These are phyloP conservation scores for Ibidorhyncha struthersii DNA, from an alignment of 2,113 vertebrate species.

Conservation along the genomic window DNA sequence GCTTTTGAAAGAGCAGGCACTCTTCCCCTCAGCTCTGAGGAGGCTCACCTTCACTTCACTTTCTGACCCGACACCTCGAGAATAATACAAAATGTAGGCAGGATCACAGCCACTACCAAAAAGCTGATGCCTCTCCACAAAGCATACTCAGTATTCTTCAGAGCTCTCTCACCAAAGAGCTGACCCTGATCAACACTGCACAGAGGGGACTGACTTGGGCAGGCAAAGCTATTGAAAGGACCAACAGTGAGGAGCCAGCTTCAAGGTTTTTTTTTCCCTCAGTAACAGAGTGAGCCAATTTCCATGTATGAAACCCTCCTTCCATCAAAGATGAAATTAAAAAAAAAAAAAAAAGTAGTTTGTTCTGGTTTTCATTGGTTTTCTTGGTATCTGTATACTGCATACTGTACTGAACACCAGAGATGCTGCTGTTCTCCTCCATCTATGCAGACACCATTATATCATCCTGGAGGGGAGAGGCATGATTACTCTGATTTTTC, in stretches of 20 bases:
- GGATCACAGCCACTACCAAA: neutral
- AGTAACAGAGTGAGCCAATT: neutral
- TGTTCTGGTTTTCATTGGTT: neutral
- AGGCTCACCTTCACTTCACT: neutral
- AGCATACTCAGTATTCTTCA: neutral
- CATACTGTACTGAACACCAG: neutral
- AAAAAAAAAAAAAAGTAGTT: neutral
- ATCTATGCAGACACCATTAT: neutral
- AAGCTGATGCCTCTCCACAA: neutral
- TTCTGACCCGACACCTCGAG: neutral
- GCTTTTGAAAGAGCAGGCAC: neutral
- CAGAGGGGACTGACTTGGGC: neutral
- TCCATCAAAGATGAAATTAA: neutral
- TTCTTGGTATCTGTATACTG: neutral
- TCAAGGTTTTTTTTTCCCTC: neutral
- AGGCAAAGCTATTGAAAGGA: neutral
- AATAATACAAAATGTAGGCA: accelerated
- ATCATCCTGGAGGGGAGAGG: conserved; percentile 16
- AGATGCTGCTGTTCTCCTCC: neutral
- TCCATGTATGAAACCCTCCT: neutral
- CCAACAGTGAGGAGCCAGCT: neutral
- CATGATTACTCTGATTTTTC: conserved; percentile 23
- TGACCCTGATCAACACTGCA: neutral
- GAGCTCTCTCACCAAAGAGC: neutral
- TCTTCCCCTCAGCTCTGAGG: neutral